A percentile compares a stretch with the other conserved stretches of the same genome.
Conservation (phyloP, 2,797 vertebrate species). For the Gambusia yucatana region DNA sequence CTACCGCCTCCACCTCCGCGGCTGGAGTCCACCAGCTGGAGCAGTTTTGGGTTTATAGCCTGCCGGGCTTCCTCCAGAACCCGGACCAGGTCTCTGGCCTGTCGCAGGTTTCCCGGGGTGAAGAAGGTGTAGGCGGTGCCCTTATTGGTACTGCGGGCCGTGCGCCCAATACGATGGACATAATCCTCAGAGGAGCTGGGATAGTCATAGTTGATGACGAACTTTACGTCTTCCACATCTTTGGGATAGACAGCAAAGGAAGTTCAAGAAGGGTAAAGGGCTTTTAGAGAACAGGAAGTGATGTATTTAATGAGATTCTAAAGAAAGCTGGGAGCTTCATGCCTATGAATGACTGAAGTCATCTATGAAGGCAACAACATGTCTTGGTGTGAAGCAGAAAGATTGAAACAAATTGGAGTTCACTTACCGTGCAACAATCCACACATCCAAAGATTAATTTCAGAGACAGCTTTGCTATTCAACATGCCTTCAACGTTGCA, state of each 20-base stretch:
- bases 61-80: conserved; percentile 96
- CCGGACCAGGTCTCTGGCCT: conserved; percentile 94
- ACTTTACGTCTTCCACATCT: conserved; percentile 99
- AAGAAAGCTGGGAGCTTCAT: neutral
- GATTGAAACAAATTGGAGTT: conserved; percentile 17
- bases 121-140: conserved; percentile 99
- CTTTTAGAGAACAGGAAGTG: neutral
- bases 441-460: conserved; percentile 26
- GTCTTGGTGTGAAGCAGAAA: conserved; percentile 2
- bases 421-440: conserved; percentile 61
- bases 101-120: conserved; percentile 95
- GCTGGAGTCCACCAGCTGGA: conserved; percentile 93
- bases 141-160: conserved; percentile 97
- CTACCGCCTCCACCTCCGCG: conserved; percentile 88
- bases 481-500: neutral
- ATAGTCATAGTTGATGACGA: conserved; percentile 99
- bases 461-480: conserved; percentile 6
- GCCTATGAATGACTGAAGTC: neutral
- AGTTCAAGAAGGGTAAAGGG: conserved; percentile 61
- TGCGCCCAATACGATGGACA: conserved; percentile 96
- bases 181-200: conserved; percentile 98
- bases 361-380: neutral
- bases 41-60: conserved; percentile 96
- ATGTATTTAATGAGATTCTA: neutral
- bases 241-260: conserved; percentile 41